Conservation (phyloP, 2,888 invertebrate genomes). For the Acanthosepion esculentum region DNA sequence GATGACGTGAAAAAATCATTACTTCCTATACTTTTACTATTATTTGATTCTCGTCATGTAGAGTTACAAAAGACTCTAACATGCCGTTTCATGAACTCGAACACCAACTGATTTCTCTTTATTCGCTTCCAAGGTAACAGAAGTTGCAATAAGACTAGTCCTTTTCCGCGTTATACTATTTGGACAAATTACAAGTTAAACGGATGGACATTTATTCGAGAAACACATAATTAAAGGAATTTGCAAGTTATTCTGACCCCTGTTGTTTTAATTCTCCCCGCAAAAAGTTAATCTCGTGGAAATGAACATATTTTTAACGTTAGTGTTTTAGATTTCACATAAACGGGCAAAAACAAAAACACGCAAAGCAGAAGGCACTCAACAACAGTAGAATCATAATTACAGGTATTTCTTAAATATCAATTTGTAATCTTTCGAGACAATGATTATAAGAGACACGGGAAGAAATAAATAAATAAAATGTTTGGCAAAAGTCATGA, state of each 20-base stretch:
- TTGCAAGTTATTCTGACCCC: neutral
- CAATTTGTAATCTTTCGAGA: neutral
- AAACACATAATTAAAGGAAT: neutral
- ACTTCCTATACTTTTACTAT: too few species aligned
- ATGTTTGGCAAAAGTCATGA: neutral
- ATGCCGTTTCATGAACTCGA: neutral
- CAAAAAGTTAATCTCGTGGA: neutral
- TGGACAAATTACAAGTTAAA: neutral
- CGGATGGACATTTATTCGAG: neutral
- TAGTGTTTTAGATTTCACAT: neutral
- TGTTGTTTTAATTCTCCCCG: neutral
- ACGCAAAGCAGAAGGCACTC: neutral
- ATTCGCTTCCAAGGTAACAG: neutral
- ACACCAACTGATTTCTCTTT: neutral
- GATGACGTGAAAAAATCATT: too few species aligned
- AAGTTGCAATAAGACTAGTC: neutral
- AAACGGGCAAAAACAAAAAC: neutral
- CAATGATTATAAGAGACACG: neutral
- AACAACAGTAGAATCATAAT: neutral
- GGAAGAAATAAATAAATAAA: neutral
- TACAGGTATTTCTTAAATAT: constrained; percentile 9
- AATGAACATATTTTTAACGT: neutral
- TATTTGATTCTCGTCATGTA: too few species aligned
- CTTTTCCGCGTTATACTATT: neutral
- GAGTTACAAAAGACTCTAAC: too few species aligned